These are phyloP conservation scores for Odontophorus gujanensis DNA, from an alignment of 2,113 vertebrate genomes.

Conservation along the genomic window DNA sequence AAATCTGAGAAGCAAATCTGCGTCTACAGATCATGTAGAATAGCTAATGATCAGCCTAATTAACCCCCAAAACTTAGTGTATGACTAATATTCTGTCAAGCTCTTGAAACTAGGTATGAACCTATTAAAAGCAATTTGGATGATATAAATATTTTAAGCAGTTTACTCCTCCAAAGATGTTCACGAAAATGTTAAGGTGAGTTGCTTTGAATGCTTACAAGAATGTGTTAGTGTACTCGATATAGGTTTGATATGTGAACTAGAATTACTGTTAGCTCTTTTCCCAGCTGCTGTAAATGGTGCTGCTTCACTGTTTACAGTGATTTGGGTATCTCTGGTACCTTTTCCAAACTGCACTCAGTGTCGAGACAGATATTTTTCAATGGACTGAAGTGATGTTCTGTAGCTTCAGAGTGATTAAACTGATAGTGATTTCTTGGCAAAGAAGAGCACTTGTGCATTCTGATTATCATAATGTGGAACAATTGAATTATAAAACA, in stretches of 20 bases:
- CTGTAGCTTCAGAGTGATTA: not conserved
- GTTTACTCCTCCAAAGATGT: slow-evolving; percentile 25
- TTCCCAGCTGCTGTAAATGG: not conserved
- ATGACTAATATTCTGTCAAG: slow-evolving; percentile 17
- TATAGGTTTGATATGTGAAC: not conserved
- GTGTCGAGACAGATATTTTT: not conserved
- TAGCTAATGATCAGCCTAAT: slow-evolving; percentile 72
- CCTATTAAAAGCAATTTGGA: slow-evolving; percentile 34
- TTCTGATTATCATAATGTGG: not conserved
- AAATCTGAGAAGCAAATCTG: not conserved
- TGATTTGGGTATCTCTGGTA: not conserved
- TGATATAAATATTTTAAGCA: slow-evolving; percentile 42
- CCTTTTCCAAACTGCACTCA: not conserved
- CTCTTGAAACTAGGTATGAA: slow-evolving; percentile 50
- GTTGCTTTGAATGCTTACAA: not conserved
- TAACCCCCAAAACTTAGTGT: slow-evolving; percentile 61
- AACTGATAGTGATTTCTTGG: not conserved
- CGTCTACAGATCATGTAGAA: slow-evolving; percentile 46
- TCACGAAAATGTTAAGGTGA: slow-evolving; percentile 7
- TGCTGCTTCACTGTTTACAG: not conserved
- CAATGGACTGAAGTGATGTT: not conserved
- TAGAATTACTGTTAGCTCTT: not conserved
- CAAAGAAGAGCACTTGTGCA: not conserved
- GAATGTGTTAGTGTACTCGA: not conserved
- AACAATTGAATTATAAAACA: not conserved